Base-by-base conservation (phyloP, 2,888 invertebrate genomes). In the Eugnorisma glareosa region DNA sequence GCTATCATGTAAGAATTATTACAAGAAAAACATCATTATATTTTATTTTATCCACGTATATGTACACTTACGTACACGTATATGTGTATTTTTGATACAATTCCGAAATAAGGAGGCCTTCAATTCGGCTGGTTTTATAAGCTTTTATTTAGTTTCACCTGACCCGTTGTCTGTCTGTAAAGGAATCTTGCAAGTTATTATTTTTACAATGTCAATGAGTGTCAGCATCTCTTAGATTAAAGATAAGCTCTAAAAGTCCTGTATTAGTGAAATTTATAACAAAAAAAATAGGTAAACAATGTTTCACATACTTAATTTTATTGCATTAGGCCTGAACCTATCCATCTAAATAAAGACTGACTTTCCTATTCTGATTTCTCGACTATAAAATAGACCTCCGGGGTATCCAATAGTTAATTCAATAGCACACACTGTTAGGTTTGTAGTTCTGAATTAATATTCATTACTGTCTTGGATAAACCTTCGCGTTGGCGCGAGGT, bases 391-490 rank as follows among this genome's bases (percentile, higher is more conserved):
- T 21, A 75, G 72, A 69, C 10, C 28, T 64, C 18, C n/a, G 7
- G 18, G 59, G 40, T 72, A 69, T 78, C 57, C 45, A 67, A 77
- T 82, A 87, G 91, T 91, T 93, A 92, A 93, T 92, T 92, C 90
- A 92, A 90, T 85, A 82, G 84, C 86, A 90, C 90, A 90, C 85
- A 90, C 86, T 87, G 90, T 89, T 89, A 88, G 90, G 77, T 78
- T 84, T 73, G 87, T 88, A 88, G 88, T 88, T 86, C 83, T 88
- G 86, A 92, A 92, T 94, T 94, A 94, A 94, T 94, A 94, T 94
- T 94, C 94, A 94, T 94, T 93, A 92, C 89, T 90, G 91, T 92
- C 90, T 91, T 90, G 88, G 91, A 91, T 93, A 92, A 92, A 91
- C 91, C 91, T 88, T 80, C 81, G 84, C 81, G 75, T 80, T 79